Evolutionary conservation across 2,797 vertebrate species (phyloP), one percentile per base, ranked within the genome.

Genomic region (Danio kyathit): DNA sequence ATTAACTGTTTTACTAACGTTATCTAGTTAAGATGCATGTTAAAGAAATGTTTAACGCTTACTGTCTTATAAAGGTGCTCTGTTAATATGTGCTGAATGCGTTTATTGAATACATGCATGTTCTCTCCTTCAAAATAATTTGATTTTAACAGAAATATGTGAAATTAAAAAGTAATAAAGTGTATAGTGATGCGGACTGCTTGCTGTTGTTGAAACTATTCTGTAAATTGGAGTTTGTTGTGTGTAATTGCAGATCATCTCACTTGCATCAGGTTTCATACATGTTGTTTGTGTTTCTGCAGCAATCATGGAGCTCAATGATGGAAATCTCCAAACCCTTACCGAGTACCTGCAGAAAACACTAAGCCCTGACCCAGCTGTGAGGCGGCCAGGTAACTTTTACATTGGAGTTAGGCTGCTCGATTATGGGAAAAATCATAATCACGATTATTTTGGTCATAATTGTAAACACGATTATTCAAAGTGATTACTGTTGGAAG

Each of bases 301-400:
- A 86, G 83, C 49, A 80, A 91, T 61, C 87, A 99, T 99, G 98
- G 98, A 99, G 86, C 93, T 99, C 83, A 99, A 97, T 85, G 97
- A 99, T 88, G 94, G 94, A 80, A 98, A 99, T 92, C 94, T 99
- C 83, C 97, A 98, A 86, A 96, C 94, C 64, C 92, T 99, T 88
- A 99, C 97, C 0, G 97, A 99, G 87, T 98, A 97, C 85, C 90
- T 99, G 51, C 95, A 94, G 91, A 99, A 99, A 92, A 99, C 98
- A 0, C 90, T 99, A 85, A 96, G 97, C 91, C 97, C 98, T 60
- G 96, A 99, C 89, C 98, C 98, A 80, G 85, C 95, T 56, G 92
- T 99, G 88, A 95, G 98, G 83, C 96, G 97, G 72, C 98, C 98
- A 94, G 98, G 98, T 99, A 93, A 49, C 19, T 5, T 16, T 43